Evolutionary conservation across 2,113 vertebrate genomes (phyloP).

Genomic region (Coptodon bakossiorum): DNA sequence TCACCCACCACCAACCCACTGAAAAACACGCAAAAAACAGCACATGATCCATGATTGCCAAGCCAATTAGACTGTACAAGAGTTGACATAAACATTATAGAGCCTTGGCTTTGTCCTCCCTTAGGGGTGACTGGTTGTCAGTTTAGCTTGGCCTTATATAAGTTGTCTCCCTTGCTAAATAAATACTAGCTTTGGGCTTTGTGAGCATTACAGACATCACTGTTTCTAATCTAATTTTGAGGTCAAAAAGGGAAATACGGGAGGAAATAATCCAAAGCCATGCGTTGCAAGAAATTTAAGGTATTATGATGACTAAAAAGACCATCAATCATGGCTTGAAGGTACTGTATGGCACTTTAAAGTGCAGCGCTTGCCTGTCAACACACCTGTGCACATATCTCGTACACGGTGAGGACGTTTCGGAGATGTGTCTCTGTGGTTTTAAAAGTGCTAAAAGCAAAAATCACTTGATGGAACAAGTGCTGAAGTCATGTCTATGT

Average conservation of each 20-base stretch:
- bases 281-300: not conserved
- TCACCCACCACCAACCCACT: not conserved
- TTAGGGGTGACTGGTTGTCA: not conserved
- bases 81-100: slow-evolving; percentile 23
- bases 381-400: not conserved
- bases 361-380: not conserved
- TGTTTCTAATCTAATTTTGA: slow-evolving; percentile 42
- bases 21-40: not conserved
- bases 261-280: slow-evolving; percentile 34
- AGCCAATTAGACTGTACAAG: slow-evolving; percentile 31
- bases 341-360: not conserved
- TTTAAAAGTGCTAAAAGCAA: slow-evolving; percentile 43
- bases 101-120: slow-evolving; percentile 8
- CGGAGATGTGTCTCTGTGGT: not conserved
- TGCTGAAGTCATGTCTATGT: not conserved
- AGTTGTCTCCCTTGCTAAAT: slow-evolving; percentile 32
- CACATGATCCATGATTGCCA: not conserved
- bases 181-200: slow-evolving; percentile 39
- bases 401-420: not conserved
- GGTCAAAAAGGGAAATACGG: not conserved
- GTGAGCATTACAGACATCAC: slow-evolving; percentile 8
- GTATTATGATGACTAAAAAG: not conserved
- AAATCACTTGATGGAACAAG: not conserved
- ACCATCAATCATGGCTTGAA: not conserved
- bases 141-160: slow-evolving; percentile 6